A percentile compares a stretch with the other conserved stretches of the same genome.
phyloP scores from a whole-genome alignment of 1,140 invertebrate genomes.

The Calosoma granatense region DNA sequence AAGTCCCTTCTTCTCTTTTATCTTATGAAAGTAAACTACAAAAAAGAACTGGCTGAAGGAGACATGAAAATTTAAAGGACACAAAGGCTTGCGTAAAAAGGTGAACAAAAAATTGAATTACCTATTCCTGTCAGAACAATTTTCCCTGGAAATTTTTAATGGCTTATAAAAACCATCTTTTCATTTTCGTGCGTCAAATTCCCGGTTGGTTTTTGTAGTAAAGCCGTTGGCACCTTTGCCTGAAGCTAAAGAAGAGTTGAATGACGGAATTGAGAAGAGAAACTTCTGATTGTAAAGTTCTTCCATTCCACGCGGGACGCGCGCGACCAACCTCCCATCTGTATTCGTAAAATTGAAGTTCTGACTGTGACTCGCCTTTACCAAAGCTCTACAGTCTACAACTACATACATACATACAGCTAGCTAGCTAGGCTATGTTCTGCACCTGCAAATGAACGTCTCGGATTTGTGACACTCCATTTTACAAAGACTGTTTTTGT shows the following conservation, averaged over 20 bases:
- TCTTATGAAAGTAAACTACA: not conserved
- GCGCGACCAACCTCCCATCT: not conserved
- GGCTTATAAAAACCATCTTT: slow-evolving; percentile 9
- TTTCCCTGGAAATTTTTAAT: not conserved
- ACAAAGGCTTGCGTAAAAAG: not conserved
- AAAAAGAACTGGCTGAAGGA: not conserved
- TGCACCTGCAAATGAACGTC: slow-evolving; percentile 5
- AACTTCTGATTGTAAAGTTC: slow-evolving; percentile 8
- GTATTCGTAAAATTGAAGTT: slow-evolving; percentile 6
- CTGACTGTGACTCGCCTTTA: not conserved
- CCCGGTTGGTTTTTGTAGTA: not conserved
- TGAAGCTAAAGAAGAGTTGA: not conserved
- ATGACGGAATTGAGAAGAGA: not conserved
- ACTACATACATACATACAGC: too few relatives aligned
- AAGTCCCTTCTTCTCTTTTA: not conserved
- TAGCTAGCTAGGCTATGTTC: too few relatives aligned
- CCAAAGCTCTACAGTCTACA: too few relatives aligned
- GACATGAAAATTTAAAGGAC: not conserved
- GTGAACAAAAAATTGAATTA: slow-evolving; percentile 2
- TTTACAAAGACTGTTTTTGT: slow-evolving; percentile 2
- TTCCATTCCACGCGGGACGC: not conserved
- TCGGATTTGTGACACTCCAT: slow-evolving; percentile 2
- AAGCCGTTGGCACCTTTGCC: not conserved
- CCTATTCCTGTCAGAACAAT: not conserved
- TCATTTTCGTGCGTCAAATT: slow-evolving; percentile 2